Evolutionary conservation across 2,888 invertebrate genomes (phyloP).

Genomic region (Cerastis rubricosa): DNA sequence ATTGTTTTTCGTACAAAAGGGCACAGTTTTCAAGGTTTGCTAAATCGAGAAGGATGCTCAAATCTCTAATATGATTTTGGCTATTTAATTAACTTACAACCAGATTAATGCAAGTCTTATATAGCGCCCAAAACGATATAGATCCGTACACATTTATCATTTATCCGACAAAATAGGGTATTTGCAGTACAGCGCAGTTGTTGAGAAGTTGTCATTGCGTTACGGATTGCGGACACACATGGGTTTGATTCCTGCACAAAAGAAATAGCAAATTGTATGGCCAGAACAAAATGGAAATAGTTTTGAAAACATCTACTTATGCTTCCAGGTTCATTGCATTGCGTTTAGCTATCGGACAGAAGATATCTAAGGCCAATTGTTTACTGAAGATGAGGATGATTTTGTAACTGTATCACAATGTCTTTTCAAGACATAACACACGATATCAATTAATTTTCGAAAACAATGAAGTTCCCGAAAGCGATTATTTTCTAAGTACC

Average conservation of each 20-base stretch:
- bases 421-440: background rate
- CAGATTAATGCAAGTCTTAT: background rate
- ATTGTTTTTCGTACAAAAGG: constrained; percentile 25
- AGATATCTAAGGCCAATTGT: background rate
- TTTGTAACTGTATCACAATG: constrained; percentile 7
- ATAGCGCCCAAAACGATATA: background rate
- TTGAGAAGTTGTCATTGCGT: background rate
- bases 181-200: background rate
- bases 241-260: background rate
- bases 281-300: background rate
- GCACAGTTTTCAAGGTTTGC: background rate
- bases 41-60: background rate
- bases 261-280: background rate
- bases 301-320: background rate
- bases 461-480: constrained; percentile 38
- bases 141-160: background rate
- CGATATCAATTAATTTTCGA: background rate
- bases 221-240: too few species aligned
- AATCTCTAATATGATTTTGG: background rate
- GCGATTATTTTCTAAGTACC: constrained; percentile 4
- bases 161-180: background rate
- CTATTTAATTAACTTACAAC: too few species aligned
- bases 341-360: background rate
- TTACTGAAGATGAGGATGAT: background rate
- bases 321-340: background rate